phyloP scores from a whole-genome alignment of 2,113 vertebrate species.

The Cyprinus carpio region DNA sequence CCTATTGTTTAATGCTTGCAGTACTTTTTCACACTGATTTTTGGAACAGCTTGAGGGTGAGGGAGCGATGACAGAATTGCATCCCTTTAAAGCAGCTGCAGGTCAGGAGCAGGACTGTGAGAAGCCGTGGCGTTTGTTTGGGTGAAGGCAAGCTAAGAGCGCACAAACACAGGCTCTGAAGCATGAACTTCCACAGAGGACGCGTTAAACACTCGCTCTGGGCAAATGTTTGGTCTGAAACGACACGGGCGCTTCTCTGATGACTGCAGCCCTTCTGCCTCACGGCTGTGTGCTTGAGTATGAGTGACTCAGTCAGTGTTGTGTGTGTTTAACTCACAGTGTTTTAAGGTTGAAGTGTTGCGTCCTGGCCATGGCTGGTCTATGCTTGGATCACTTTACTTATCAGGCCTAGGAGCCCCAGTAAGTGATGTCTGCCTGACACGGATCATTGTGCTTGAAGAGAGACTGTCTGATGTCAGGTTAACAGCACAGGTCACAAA shows the following conservation, averaged over 20 bases:
- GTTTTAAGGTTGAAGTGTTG: not conserved
- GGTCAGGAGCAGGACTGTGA: too few species aligned
- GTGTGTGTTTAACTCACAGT: not conserved
- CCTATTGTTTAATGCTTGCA: too few species aligned
- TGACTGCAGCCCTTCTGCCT: too few species aligned
- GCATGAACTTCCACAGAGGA: constrained; percentile 12
- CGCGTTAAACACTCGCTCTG: not conserved
- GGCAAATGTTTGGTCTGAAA: not conserved
- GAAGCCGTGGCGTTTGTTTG: not conserved
- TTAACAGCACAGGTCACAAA: not conserved
- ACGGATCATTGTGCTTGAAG: not conserved
- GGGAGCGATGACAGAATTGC: too few species aligned
- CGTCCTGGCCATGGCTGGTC: too few species aligned
- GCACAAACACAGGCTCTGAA: not conserved
- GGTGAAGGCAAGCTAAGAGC: not conserved
- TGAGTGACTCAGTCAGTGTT: constrained; percentile 5
- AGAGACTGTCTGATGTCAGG: not conserved
- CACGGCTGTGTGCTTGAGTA: not conserved
- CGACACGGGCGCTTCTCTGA: too few species aligned
- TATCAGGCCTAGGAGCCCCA: too few species aligned
- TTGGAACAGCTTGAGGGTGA: too few species aligned
- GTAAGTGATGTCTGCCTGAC: not conserved
- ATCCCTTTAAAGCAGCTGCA: too few species aligned
- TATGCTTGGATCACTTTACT: too few species aligned
- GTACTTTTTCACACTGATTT: too few species aligned